phyloP scores from a whole-genome alignment of 1,140 invertebrate genomes.

The Polyergus mexicanus region DNA sequence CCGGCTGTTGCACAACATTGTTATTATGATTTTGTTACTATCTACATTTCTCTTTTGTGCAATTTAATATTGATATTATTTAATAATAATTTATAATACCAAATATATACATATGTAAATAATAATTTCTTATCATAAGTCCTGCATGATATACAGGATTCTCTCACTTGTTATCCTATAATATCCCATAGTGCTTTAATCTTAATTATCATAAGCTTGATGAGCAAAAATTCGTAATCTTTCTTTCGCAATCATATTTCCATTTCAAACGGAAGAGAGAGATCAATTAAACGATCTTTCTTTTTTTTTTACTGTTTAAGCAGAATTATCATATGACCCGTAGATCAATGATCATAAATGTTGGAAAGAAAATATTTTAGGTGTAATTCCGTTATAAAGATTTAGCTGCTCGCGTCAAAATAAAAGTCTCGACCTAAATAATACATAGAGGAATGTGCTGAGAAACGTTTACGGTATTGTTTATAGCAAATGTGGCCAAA shows the following conservation, averaged over 20 bases:
- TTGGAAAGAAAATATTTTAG: neutral
- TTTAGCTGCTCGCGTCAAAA: neutral
- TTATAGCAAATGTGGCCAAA: neutral
- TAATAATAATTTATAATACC: constrained; percentile 64
- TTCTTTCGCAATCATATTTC: neutral
- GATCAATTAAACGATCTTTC: neutral
- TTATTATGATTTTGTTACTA: constrained; percentile 63
- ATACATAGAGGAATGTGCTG: neutral
- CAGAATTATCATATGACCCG: neutral
- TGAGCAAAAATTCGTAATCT: neutral
- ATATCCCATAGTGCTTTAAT: neutral
- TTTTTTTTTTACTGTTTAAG: neutral
- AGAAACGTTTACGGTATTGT: neutral
- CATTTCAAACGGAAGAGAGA: neutral
- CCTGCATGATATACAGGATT: neutral
- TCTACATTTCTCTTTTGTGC: constrained; percentile 55
- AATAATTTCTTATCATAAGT: constrained; percentile 38
- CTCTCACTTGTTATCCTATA: constrained; percentile 32
- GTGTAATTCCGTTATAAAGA: neutral
- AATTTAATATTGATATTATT: constrained; percentile 58
- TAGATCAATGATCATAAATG: neutral
- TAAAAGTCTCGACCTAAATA: constrained; percentile 33
- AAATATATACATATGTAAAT: constrained; percentile 28
- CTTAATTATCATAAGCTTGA: neutral
- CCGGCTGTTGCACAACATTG: constrained; percentile 56